These are phyloP conservation scores for Drosophila ogumai DNA, from an alignment of 1,140 invertebrate genomes.

Conservation along the genomic window DNA sequence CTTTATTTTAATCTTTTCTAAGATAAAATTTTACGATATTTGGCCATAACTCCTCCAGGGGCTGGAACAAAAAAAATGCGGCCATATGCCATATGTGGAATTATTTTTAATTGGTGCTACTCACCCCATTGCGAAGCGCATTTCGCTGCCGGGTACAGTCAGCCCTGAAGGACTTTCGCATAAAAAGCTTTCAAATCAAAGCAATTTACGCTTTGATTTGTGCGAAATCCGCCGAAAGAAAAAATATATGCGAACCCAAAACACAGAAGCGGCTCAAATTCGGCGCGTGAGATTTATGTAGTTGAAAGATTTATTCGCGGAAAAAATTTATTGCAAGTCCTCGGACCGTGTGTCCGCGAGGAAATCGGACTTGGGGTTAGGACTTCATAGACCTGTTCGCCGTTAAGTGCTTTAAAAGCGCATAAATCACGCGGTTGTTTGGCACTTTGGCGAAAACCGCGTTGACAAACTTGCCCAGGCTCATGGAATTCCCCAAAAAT, in stretches of 20 bases:
- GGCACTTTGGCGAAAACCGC: slow-evolving; percentile 57
- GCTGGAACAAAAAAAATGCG: slow-evolving; percentile 44
- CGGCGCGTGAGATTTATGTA: slow-evolving; percentile 80
- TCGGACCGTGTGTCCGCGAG: slow-evolving; percentile 19
- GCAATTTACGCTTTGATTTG: slow-evolving; percentile 82
- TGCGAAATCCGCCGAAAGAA: slow-evolving; percentile 48
- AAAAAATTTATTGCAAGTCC: slow-evolving; percentile 64
- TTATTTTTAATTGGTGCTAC: slow-evolving; percentile 77
- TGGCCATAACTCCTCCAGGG: slow-evolving; percentile 29
- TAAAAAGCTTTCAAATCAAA: slow-evolving; percentile 81
- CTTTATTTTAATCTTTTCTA: slow-evolving; percentile 77
- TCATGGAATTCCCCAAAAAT: slow-evolving; percentile 10
- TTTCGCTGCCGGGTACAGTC: slow-evolving; percentile 69
- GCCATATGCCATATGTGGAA: slow-evolving; percentile 69
- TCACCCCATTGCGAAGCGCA: slow-evolving; percentile 1
- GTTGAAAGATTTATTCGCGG: slow-evolving; percentile 80
- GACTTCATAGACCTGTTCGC: slow-evolving; percentile 76
- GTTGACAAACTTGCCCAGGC: slow-evolving; percentile 71
- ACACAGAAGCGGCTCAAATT: slow-evolving; percentile 63
- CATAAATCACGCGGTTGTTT: slow-evolving; percentile 82
- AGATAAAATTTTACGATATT: slow-evolving; percentile 77
- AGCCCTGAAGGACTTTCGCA: slow-evolving; percentile 33
- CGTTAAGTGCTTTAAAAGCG: slow-evolving; percentile 82
- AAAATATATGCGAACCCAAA: slow-evolving; percentile 20
- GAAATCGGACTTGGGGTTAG: slow-evolving; percentile 45